Evolutionary conservation across 1,140 invertebrate genomes (phyloP).

Genomic region (Megalonaias nervosa): DNA sequence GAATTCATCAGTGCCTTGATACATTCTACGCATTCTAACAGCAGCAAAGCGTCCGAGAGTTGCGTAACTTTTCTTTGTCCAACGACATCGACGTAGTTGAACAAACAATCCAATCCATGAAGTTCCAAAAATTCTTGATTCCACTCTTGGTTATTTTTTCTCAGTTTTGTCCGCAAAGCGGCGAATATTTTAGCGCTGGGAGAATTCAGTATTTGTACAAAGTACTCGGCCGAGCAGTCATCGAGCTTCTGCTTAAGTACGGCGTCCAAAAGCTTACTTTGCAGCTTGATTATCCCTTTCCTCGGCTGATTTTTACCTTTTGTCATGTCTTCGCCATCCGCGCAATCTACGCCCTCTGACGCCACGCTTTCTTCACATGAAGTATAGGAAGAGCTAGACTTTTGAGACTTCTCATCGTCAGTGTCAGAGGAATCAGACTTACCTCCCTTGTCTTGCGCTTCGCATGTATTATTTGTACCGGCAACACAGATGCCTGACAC

Average conservation of each 20-base stretch:
- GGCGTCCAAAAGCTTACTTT: constrained; percentile 21
- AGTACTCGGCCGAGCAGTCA: constrained; percentile 61
- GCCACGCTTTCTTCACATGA: no score
- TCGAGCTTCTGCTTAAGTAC: constrained; percentile 47
- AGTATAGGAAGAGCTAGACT: no score
- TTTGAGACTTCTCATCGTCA: no score
- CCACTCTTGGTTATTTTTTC: constrained; percentile 69
- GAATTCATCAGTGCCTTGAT: constrained; percentile 74
- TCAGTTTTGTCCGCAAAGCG: constrained; percentile 70
- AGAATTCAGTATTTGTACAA: constrained; percentile 66
- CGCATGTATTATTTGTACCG: no score
- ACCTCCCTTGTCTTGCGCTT: no score
- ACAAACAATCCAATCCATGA: constrained; percentile 71
- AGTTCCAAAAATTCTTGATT: constrained; percentile 73
- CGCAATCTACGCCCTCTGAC: no score
- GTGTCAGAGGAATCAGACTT: no score
- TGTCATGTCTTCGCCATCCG: no score
- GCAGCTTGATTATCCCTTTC: constrained; percentile 6
- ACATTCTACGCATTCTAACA: constrained; percentile 73
- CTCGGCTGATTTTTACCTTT: no score
- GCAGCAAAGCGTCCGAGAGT: constrained; percentile 70
- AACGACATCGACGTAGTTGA: constrained; percentile 71
- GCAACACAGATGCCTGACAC: no score
- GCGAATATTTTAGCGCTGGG: constrained; percentile 71
- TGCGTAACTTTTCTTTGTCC: constrained; percentile 57